These are phyloP conservation scores for Mongoloraphidia duomilia DNA, from an alignment of 2,888 invertebrate species.

Conservation along the genomic window DNA sequence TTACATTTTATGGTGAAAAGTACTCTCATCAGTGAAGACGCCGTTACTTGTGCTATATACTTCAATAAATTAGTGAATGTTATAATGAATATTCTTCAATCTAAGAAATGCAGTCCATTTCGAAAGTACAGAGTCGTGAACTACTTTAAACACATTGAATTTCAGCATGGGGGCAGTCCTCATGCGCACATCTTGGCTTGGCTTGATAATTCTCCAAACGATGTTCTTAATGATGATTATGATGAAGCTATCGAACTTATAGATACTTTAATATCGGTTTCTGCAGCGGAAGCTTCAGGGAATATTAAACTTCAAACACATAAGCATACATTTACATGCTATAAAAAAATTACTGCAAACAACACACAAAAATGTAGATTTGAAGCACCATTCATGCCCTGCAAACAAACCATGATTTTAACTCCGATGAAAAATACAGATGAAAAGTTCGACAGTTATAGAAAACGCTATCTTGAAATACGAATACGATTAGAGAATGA, in stretches of 20 bases:
- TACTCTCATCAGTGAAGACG: conserved; percentile 20
- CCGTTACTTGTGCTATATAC: conserved; percentile 18
- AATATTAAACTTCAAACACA: conserved; percentile 19
- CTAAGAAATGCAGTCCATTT: conserved; percentile 21
- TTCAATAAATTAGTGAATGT: conserved; percentile 24
- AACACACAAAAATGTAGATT: conserved; percentile 19
- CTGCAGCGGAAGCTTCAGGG: conserved; percentile 14
- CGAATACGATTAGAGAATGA: too few species aligned
- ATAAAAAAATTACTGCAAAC: conserved; percentile 15
- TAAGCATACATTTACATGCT: conserved; percentile 20
- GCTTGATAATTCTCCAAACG: conserved; percentile 22
- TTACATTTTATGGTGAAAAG: conserved; percentile 16
- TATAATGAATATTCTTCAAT: conserved; percentile 19
- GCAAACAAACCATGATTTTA: conserved; percentile 16
- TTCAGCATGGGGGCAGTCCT: conserved; percentile 24
- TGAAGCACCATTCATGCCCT: conserved; percentile 21
- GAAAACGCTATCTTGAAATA: too few species aligned
- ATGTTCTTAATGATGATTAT: conserved; percentile 12
- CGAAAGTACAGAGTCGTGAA: conserved; percentile 19
- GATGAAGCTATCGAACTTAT: conserved; percentile 16
- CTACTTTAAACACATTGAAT: conserved; percentile 24
- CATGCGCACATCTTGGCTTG: conserved; percentile 24
- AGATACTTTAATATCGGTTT: conserved; percentile 18
- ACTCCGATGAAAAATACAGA: conserved; percentile 13
- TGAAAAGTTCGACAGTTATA: too few species aligned